Evolutionary conservation across 1,140 invertebrate species (phyloP), one percentile per base, ranked within the genome.

Genomic region (Drosophila carrolli): DNA sequence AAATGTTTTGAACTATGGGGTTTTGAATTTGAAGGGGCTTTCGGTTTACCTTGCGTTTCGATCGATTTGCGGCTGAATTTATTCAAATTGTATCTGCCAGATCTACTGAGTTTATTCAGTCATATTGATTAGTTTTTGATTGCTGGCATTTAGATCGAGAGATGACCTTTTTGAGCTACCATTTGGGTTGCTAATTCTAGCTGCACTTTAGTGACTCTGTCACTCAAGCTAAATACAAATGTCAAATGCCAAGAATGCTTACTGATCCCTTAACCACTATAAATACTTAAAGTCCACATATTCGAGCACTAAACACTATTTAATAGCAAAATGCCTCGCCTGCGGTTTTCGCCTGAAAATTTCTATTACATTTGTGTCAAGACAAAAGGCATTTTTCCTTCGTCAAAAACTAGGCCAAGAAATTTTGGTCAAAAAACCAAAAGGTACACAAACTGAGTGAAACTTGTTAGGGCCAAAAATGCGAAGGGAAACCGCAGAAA

Each of bases 1-100:
- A 89, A 88, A 89, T 88, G 83, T 88, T 88, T 88, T 88, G 83
- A 88, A 88, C 83, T 88, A 88, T 79, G 79, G 68, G 73, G 35
- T 55, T 68, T 57, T 65, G 43, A 65, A 43, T 70, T 68, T 54
- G 47, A 37, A 44, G 27, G 8, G 23, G 16, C 44, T 19, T 11
- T 56, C 29, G 83, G 61, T 63, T 89, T 86, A 86, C 83, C 83
- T 76, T 79, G 71, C 61, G 40, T 81, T 27, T 73, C 82, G 78
- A 82, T 88, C 82, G 79, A 86, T 83, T 79, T 80, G 76, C 62
- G 80, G 76, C 84, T 62, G 77, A 58, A 57, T 89, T 89, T 89
- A 88, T 89, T 89, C 80, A 80, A 88, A 89, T 83, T 73, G n/a
- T 29, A 41, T 62, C 29, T 40, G 47, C 35, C n/a, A 55, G 56